Base-by-base conservation (phyloP, 2,888 invertebrate genomes). In the Trichacis sp. region DNA sequence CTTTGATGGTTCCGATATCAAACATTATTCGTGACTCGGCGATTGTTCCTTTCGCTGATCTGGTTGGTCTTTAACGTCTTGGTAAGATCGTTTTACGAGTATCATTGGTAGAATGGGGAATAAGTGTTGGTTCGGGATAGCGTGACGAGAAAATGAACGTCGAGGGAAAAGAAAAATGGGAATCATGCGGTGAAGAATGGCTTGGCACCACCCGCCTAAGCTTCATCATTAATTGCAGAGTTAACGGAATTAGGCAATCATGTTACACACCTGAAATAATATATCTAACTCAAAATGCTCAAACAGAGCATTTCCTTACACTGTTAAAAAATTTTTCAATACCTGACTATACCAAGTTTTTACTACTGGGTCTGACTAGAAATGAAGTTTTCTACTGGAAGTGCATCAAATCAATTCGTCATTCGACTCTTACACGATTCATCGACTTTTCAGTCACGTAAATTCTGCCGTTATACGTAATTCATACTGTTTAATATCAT, bases 61-160 rank as follows among this genome's bases (percentile, higher is more conserved):
- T 73, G 69, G 57, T 30, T 45, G 60, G 46, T 52, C 53, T 64
- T 68, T 69, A 68, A 69, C 64, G 60, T 61, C 58, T 45, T 50
- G 15, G 46, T 38, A 53, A 63, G 62, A 71, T 68, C 60, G 67
- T 63, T 73, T 73, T 73, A 71, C 65, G 71, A 71, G 68, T 56
- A 64, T 60, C 63, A 57, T 67, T 57, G 53, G 63, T 50, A 14
- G 59, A 62, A 59, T 67, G 59, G 56, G 59, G 58, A 64, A 64
- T 58, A 50, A 64, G 58, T 43, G 54, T 43, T 33, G 58, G 57
- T 45, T 38, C 43, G 45, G 46, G 42, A 63, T 63, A 58, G 63
- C 63, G 63, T 63, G 63, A 63, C 63, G 63, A 58, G 63, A 53
- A 63, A 63, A 54, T 54, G 50, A 57, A 63, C 45, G 53, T 30